Conservation (phyloP, 2,113 vertebrate species). For the Leucosticte australis region DNA sequence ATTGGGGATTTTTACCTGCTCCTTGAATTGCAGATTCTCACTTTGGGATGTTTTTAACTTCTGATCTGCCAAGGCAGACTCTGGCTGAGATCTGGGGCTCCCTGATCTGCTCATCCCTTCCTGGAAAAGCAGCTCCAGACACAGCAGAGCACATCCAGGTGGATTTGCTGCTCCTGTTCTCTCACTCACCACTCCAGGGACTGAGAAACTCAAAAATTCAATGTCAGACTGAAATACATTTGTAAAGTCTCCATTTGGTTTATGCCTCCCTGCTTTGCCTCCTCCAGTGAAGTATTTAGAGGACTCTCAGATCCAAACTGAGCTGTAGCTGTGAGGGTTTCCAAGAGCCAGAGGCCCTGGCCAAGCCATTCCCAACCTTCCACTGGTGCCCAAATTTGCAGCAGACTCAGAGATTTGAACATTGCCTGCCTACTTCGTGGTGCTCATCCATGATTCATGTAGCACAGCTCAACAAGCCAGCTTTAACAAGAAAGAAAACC, state of each 20-base stretch:
- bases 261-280: neutral
- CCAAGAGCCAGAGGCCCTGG: neutral
- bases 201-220: neutral
- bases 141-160: neutral
- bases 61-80: neutral
- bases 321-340: accelerated
- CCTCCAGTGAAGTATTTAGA: neutral
- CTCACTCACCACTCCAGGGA: neutral
- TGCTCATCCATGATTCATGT: neutral
- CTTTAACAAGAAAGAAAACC: neutral
- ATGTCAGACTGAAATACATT: neutral
- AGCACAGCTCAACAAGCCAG: neutral
- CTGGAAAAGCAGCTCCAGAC: neutral
- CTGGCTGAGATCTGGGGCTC: neutral
- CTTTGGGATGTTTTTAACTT: neutral
- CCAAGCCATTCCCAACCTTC: neutral
- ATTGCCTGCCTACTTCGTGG: neutral
- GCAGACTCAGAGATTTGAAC: neutral
- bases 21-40: neutral
- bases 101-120: neutral
- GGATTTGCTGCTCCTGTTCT: neutral
- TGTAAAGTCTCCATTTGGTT: neutral
- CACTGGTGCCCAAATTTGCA: neutral
- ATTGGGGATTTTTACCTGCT: neutral
- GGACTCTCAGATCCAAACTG: neutral